These are phyloP conservation scores for Listronotus bonariensis DNA, from an alignment of 1,140 invertebrate species.

Conservation along the genomic window DNA sequence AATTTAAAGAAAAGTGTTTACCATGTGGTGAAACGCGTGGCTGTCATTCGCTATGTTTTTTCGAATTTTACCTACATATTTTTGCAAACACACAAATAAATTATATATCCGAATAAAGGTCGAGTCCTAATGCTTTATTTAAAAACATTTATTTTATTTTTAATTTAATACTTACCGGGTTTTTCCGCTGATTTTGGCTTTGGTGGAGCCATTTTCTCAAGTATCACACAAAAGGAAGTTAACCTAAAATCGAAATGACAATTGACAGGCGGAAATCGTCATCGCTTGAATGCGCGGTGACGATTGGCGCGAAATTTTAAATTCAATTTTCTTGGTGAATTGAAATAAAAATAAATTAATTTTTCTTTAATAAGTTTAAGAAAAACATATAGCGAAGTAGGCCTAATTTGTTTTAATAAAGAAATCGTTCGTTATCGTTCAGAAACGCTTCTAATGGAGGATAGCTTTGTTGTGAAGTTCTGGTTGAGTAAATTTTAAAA, in stretches of 20 bases:
- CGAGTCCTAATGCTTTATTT: background rate
- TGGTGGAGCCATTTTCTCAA: constrained; percentile 67
- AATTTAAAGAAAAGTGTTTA: constrained; percentile 16
- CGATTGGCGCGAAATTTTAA: constrained; percentile 4
- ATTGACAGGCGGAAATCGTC: constrained; percentile 11
- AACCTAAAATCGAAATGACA: constrained; percentile 20
- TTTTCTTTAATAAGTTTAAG: no score
- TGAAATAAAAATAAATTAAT: no score
- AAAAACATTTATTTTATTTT: constrained; percentile 17
- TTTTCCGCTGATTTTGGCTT: constrained; percentile 68
- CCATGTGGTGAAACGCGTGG: constrained; percentile 45
- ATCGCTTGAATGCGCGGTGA: background rate
- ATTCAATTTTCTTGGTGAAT: background rate
- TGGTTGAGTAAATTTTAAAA: constrained; percentile 13
- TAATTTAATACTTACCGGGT: constrained; percentile 60
- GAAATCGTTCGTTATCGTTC: no score
- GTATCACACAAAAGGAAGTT: constrained; percentile 52
- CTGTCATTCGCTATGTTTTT: constrained; percentile 26
- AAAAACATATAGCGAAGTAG: no score
- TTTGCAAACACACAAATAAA: background rate
- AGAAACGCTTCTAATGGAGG: background rate
- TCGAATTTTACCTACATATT: constrained; percentile 28
- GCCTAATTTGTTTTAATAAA: no score
- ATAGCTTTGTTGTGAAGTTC: background rate
- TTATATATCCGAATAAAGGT: background rate